Evolutionary conservation across 2,888 invertebrate genomes (phyloP).

Genomic region (Blera fallax): DNA sequence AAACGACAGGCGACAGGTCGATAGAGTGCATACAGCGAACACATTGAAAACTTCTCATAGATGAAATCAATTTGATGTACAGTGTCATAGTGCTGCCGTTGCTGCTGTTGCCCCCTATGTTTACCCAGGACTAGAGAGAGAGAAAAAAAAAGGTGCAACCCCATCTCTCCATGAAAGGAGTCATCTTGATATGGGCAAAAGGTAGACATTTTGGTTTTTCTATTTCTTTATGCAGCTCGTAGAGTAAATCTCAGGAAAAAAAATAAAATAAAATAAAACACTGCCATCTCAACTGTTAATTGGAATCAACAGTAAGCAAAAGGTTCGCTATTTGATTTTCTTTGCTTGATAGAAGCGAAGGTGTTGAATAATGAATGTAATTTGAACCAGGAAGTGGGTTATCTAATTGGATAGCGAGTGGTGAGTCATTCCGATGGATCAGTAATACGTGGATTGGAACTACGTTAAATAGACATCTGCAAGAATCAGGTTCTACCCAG

Average conservation of each 20-base stretch:
- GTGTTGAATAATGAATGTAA: conserved; percentile 72
- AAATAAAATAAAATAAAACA: not conserved
- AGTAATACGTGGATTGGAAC: not conserved
- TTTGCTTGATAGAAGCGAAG: conserved; percentile 52
- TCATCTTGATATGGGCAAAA: conserved; percentile 67
- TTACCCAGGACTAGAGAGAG: not conserved
- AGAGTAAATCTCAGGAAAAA: conserved; percentile 26
- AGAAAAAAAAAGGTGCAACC: conserved; percentile 34
- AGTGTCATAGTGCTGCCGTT: conserved; percentile 69
- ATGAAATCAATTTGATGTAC: conserved; percentile 73
- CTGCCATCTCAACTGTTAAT: conserved; percentile 41
- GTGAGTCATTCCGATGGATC: not conserved
- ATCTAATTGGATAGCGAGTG: conserved; percentile 45
- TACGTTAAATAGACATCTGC: too few relatives aligned
- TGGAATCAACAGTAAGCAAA: conserved; percentile 60
- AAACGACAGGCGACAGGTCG: conserved; percentile 72
- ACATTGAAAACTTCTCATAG: conserved; percentile 72
- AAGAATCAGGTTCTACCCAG: too few relatives aligned
- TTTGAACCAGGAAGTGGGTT: conserved; percentile 58
- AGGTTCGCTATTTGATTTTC: conserved; percentile 46
- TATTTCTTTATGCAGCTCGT: conserved; percentile 1
- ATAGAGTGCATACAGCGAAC: conserved; percentile 59
- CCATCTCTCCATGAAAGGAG: conserved; percentile 59
- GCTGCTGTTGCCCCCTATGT: conserved; percentile 13
- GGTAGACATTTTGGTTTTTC: conserved; percentile 50